Percentiles rank a stretch among this genome's conserved stretches.
phyloP scores from a whole-genome alignment of 2,888 invertebrate genomes.

The Catonia carolina region DNA sequence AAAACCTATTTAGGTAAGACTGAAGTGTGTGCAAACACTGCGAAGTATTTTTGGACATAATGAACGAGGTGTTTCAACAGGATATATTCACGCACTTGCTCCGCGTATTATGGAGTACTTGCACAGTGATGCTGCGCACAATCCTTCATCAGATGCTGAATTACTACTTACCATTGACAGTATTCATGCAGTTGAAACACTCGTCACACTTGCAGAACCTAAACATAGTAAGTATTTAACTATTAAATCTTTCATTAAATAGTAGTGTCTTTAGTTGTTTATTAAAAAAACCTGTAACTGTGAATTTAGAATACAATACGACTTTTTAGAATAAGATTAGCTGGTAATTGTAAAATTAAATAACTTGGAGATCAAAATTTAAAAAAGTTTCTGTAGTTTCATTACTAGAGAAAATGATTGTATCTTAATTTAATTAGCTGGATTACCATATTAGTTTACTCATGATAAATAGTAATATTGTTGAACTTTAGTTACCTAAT shows the following conservation, averaged over 20 bases:
- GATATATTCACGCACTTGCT: slow-evolving; percentile 74
- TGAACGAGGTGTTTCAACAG: slow-evolving; percentile 61
- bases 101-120: slow-evolving; percentile 71
- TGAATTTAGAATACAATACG: no score
- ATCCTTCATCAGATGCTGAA: slow-evolving; percentile 58
- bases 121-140: slow-evolving; percentile 55
- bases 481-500: no score
- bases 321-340: background rate
- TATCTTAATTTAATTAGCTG: no score
- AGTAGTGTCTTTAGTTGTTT: no score
- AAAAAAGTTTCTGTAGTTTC: no score
- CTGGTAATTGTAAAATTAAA: background rate
- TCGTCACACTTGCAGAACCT: slow-evolving; percentile 66
- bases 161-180: slow-evolving; percentile 65
- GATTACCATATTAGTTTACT: no score
- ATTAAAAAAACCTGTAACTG: no score
- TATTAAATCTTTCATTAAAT: no score
- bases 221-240: slow-evolving; percentile 62
- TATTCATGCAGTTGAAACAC: slow-evolving; percentile 64
- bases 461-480: no score
- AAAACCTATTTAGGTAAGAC: slow-evolving; percentile 64
- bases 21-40: slow-evolving; percentile 73
- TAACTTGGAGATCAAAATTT: no score
- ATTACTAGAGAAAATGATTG: no score
- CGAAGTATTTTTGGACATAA: slow-evolving; percentile 68